phyloP scores from a whole-genome alignment of 2,113 vertebrate species.

The Alectura lathami region DNA sequence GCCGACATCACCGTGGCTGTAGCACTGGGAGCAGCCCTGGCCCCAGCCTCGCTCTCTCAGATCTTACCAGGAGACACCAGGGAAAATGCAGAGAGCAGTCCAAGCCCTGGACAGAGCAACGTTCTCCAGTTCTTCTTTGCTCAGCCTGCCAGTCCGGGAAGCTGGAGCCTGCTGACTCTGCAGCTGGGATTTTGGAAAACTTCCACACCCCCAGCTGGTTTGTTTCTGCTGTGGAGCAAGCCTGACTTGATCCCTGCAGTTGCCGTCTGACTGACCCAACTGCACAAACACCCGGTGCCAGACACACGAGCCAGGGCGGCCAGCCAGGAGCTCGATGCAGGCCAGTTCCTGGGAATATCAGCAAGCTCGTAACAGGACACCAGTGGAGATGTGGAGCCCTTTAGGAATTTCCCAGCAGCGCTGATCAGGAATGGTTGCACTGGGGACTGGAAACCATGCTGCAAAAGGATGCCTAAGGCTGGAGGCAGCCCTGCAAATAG shows the following conservation, averaged over 20 bases:
- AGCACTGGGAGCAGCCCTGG: not conserved
- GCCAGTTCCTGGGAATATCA: conserved; percentile 11
- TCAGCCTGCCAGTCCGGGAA: not conserved
- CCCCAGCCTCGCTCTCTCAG: not conserved
- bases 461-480: not conserved
- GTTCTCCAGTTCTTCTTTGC: not conserved
- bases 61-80: not conserved
- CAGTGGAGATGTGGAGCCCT: not conserved
- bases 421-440: not conserved
- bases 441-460: not conserved
- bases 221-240: not conserved
- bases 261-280: not conserved
- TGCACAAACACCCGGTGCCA: not conserved
- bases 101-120: not conserved
- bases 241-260: not conserved
- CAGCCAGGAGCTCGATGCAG: not conserved
- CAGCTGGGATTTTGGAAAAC: not conserved
- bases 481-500: not conserved
- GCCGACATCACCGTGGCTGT: rapidly evolving
- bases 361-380: not conserved
- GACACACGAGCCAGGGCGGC: rapidly evolving
- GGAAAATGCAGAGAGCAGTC: not conserved
- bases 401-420: conserved; percentile 3
- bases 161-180: not conserved
- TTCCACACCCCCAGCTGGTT: conserved; percentile 8